Base-by-base conservation (phyloP, 2,797 vertebrate species). In the Cynopterus sphinx region DNA sequence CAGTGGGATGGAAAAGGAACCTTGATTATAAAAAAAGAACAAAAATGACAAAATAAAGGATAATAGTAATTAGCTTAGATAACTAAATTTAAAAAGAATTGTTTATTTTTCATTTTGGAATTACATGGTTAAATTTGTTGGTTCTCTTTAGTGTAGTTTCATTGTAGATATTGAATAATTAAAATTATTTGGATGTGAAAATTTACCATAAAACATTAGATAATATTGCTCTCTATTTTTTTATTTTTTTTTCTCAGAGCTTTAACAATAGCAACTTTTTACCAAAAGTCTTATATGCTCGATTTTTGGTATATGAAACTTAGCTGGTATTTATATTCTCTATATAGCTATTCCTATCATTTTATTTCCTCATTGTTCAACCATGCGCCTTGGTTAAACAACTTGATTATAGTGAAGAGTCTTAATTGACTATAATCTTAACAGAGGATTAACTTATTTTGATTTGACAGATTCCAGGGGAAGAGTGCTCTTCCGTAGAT, bases 1-100 rank as follows among this genome's bases (percentile, higher is more conserved):
- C 36, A 84, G 6, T 63, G 39, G 43, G 5, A 24, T 89, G 46
- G 61, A 39, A 96, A 94, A 89, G 68, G 28, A 85, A 67, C 59
- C 67, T 79, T 53, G 67, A 19, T 91, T 55, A 88, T 74, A 88
- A 91, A 88, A 26, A 74, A 59, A 88, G 31, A 93, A 88, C 41
- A 82, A 87, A 65, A 71, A 5, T 96, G 77, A 75, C 75, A 84
- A 91, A 94, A 67, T 92, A 86, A 85, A 73, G 16, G 31, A 33
- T 31, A 82, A 43, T 31, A 86, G 59, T 86, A 90, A 11, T 63
- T 90, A 73, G 36, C 51, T 75, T 82, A 74, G 41, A 85, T 70
- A 31, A 77, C 46, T 57, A 33, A 41, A 86, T 36, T 74, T 93
- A 57, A 43, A 21, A 94, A 79, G 31, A 19, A 89, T 68, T 88